A percentile compares a stretch with the other conserved stretches of the same genome.
phyloP scores from a whole-genome alignment of 1,140 invertebrate species.

The Drosophila carrolli region DNA sequence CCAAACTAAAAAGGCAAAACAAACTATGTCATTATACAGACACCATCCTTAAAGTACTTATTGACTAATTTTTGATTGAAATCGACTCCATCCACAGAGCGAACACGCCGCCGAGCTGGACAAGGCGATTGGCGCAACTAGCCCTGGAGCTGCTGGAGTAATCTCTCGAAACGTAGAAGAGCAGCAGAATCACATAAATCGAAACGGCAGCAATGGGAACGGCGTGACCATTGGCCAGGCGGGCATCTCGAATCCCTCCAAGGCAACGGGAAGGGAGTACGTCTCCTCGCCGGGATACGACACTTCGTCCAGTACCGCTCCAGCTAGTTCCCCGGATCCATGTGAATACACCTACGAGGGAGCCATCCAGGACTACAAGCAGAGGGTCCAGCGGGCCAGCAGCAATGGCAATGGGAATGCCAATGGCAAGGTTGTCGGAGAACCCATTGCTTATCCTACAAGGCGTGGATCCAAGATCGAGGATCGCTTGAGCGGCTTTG shows the following conservation, averaged over 20 bases:
- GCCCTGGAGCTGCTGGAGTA: constrained; percentile 7
- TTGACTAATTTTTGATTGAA: not conserved
- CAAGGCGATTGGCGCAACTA: constrained; percentile 61
- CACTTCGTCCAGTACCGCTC: constrained; percentile 78
- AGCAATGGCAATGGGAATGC: constrained; percentile 50
- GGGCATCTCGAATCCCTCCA: constrained; percentile 42
- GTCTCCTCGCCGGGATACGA: constrained; percentile 83
- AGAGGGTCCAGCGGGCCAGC: constrained; percentile 87
- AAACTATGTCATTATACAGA: not conserved
- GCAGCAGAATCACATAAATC: constrained; percentile 69
- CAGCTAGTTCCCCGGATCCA: constrained; percentile 79
- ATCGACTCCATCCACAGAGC: constrained; percentile 48
- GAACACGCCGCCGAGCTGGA: constrained; percentile 74
- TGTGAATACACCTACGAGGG: constrained; percentile 93
- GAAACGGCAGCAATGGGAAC: constrained; percentile 57
- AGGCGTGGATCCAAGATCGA: constrained; percentile 80
- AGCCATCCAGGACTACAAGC: constrained; percentile 93
- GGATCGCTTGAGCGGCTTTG: constrained; percentile 78
- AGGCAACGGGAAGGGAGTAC: constrained; percentile 59
- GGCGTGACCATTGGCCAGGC: constrained; percentile 31
- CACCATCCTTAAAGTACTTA: not conserved
- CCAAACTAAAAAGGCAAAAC: too few species aligned
- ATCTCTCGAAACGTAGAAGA: constrained; percentile 38
- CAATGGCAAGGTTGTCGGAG: constrained; percentile 55
- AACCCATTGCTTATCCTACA: constrained; percentile 67